Evolutionary conservation across 2,888 invertebrate species (phyloP), one percentile per base, ranked within the genome.

Genomic region (Hemithea aestivaria): DNA sequence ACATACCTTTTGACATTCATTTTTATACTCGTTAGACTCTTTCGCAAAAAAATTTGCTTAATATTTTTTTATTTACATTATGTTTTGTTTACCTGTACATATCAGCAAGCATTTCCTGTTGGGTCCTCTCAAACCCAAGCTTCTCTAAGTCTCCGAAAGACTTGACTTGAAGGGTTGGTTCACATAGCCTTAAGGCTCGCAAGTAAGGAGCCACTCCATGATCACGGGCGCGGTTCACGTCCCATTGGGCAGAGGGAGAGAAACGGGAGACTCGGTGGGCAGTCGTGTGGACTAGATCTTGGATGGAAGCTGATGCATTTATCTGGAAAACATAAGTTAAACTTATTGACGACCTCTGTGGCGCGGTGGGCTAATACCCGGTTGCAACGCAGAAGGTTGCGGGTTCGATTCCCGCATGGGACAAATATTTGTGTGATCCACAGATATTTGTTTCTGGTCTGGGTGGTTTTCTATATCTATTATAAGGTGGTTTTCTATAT

Each of bases 171-270:
- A 82, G 66, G 62, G 91, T 87, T 0, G 85, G 83, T 20, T 90
- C 87, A 58, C 94, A 96, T 38, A 92, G 80, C 28, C 91, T 88
- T 23, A 94, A 61, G 35, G 91, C 93, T 9, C 91, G 82, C 0
- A 91, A 71, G 64, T 96, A 96, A 0, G 93, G 88, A 0, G 95
- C 89, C 2, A 96, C 83, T 0, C 96, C 96, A 56, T 96, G 96
- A 70, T 96, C 96, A 12, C 96, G 88, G 1, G 91, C 72, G 10
- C 89, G 81, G 52, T 83, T 77, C 54, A 89, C 77, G 40, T 87
- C 87, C 66, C 87, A 85, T 33, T 77, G 78, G 1, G 73, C 70
- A n/a, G 88, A 78, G 2, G 71, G 75, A 0, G 87, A 70, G 64
- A 91, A 89, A 35, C 90, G 80, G 28, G 90, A 91, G 0, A 92